Percentiles rank a stretch among this genome's conserved stretches.
phyloP scores from a whole-genome alignment of 2,797 vertebrate species.

The Danio albolineatus region DNA sequence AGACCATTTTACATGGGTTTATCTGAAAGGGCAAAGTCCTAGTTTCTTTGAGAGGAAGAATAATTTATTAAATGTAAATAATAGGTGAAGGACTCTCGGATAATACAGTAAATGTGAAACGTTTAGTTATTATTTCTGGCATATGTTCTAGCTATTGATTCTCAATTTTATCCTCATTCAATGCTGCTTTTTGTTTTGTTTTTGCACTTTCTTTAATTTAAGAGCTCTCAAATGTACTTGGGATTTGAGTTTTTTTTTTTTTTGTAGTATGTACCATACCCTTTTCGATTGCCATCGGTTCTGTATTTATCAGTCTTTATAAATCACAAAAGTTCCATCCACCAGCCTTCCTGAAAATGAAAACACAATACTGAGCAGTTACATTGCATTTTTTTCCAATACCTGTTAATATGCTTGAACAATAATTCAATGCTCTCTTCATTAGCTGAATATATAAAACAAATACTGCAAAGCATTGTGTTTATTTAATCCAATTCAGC shows the following conservation, averaged over 20 bases:
- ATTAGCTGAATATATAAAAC: constrained; percentile 2
- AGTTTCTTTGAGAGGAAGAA: constrained; percentile 37
- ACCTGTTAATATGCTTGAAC: constrained; percentile 8
- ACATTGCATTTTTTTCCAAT: not conserved
- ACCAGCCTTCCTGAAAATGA: constrained; percentile 45
- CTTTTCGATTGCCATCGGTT: constrained; percentile 41
- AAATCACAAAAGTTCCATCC: constrained; percentile 17
- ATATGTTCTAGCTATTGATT: constrained; percentile 3
- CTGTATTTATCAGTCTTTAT: constrained; percentile 1
- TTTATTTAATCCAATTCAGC: constrained; percentile 18
- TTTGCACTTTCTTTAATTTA: not conserved
- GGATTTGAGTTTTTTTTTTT: not conserved
- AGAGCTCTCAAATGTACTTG: not conserved
- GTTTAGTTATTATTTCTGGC: constrained; percentile 14
- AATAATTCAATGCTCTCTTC: constrained; percentile 11
- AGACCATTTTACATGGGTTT: not conserved
- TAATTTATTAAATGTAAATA: constrained; percentile 21
- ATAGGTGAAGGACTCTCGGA: constrained; percentile 14
- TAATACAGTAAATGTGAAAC: not conserved
- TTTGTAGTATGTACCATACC: constrained; percentile 22
- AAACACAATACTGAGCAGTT: constrained; percentile 36
- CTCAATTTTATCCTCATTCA: not conserved
- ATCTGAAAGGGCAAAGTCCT: constrained; percentile 48
- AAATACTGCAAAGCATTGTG: constrained; percentile 7
- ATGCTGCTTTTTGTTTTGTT: not conserved